Evolutionary conservation across 2,113 vertebrate genomes (phyloP), one percentile per base, ranked within the genome.

Genomic region (Larimichthys crocea): DNA sequence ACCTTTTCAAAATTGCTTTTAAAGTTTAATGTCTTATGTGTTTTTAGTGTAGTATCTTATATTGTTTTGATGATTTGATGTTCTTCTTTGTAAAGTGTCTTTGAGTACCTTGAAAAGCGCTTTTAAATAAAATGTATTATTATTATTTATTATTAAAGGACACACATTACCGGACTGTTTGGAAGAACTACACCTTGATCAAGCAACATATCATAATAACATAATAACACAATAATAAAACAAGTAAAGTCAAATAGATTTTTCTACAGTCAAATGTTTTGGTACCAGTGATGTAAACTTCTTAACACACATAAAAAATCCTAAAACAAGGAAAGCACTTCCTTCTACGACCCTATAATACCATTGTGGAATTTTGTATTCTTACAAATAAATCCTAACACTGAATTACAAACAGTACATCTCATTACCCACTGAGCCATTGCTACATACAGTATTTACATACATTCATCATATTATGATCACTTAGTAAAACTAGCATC

Each of bases 401-500:
- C 22, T 72, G 20, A 57, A 65, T 49, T 31, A 70, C 44, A 52
- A 59, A 61, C 42, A 66, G 22, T 60, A 50, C 9, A 26, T 64
- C 5, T 55, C 46, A 82, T 29, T 40, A 64, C n/a, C 20, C 7
- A 46, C 12, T 14, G 44, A 11, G 19, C 59, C 69, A 61, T 7
- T 2, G 40, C 53, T 68, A 57, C 50, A 63, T 29, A 40, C 35
- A 40, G 35, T 40, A 65, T 67, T 53, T 63, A 81, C 49, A 79
- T 35, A 74, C 40, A 76, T 55, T 67, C 53, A 74, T 81, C 17
- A 67, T 46, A 74, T 60, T 9, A 56, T 60, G 16, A 69, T 9
- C 19, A 70, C 65, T 79, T 20, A 68, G 40, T 60, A 44, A 24
- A 84, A 72, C 61, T 62, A 56, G 14, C 19, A 2, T 82, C 22